A percentile compares a stretch with the other conserved stretches of the same genome.
Conservation (phyloP, 2,113 vertebrate genomes). For the Tapirus terrestris region DNA sequence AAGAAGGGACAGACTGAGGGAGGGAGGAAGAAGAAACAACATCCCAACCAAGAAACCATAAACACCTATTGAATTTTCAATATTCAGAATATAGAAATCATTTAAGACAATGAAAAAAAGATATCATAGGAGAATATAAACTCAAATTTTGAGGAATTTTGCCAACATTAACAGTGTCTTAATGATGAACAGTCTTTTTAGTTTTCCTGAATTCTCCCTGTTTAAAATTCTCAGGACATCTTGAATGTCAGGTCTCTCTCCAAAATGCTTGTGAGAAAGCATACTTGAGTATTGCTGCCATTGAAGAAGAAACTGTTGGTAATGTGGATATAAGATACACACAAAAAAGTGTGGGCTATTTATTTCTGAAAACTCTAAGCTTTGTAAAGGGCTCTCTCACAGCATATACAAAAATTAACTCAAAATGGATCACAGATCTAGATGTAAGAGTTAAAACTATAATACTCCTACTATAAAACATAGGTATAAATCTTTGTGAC, state of each 20-base stretch:
- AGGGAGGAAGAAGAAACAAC: not conserved
- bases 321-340: not conserved
- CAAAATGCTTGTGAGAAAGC: not conserved
- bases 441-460: not conserved
- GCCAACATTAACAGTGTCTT: not conserved
- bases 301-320: not conserved
- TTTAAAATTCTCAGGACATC: not conserved
- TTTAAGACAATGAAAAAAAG: not conserved
- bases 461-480: not conserved
- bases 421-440: constrained; percentile 18
- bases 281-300: not conserved
- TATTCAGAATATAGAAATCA: constrained; percentile 9
- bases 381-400: not conserved
- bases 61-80: not conserved
- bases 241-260: not conserved
- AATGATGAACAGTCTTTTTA: not conserved
- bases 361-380: not conserved
- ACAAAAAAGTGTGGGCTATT: not conserved
- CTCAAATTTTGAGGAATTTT: not conserved
- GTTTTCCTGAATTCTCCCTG: not conserved
- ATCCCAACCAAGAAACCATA: not conserved
- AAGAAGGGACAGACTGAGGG: not conserved
- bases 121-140: not conserved
- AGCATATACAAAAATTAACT: not conserved
- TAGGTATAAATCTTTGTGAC: not conserved